Conservation (phyloP, 2,888 invertebrate species). For the Teleogryllus oceanicus region DNA sequence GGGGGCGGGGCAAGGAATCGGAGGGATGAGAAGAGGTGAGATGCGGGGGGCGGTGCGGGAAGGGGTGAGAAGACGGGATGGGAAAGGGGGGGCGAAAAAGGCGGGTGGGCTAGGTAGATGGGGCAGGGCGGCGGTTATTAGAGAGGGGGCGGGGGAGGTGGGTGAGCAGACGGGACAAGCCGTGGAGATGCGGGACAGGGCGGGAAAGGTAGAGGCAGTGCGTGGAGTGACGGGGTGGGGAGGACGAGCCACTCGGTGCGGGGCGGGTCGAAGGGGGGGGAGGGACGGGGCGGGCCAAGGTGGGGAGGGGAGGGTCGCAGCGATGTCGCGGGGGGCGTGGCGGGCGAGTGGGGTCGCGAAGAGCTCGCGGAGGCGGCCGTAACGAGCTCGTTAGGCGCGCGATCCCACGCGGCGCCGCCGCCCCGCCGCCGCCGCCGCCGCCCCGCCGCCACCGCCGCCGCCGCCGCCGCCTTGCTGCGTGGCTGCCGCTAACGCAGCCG, state of each 20-base stretch:
- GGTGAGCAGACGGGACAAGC: too few species aligned
- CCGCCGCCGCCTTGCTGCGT: not conserved
- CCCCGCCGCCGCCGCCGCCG: too few species aligned
- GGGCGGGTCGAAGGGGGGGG: not conserved
- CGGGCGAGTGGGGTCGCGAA: not conserved
- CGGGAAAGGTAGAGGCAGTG: not conserved
- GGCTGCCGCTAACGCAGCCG: too few species aligned
- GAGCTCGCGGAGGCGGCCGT: not conserved
- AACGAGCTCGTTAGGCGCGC: constrained; percentile 3
- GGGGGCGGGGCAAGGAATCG: too few species aligned
- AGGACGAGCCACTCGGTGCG: not conserved
- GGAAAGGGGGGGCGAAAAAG: too few species aligned
- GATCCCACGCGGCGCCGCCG: not conserved
- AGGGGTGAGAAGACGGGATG: too few species aligned
- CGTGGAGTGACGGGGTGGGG: not conserved
- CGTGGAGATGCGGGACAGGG: too few species aligned
- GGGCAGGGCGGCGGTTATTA: too few species aligned
- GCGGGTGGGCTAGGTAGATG: too few species aligned
- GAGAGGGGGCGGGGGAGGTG: too few species aligned
- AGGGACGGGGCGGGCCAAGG: not conserved
- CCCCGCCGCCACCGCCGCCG: not conserved
- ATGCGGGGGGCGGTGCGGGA: too few species aligned
- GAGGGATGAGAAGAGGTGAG: too few species aligned
- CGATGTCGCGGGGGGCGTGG: not conserved
- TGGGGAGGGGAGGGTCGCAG: not conserved